These are phyloP conservation scores for Taxidea taxus DNA, from an alignment of 2,113 vertebrate species.

Conservation along the genomic window DNA sequence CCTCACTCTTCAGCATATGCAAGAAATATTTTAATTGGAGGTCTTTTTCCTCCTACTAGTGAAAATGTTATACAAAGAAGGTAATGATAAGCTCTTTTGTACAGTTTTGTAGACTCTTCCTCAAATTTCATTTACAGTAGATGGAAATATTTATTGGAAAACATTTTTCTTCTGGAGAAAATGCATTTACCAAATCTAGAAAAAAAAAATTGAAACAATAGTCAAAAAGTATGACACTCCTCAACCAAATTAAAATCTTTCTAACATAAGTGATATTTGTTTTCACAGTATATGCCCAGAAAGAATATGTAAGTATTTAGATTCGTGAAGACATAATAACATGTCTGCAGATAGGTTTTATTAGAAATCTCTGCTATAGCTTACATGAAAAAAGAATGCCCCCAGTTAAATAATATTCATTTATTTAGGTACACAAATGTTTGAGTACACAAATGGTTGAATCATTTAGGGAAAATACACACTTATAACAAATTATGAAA, in stretches of 20 bases:
- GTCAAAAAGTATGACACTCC: slow-evolving; percentile 5
- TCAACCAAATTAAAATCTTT: slow-evolving; percentile 42
- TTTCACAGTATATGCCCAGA: background rate
- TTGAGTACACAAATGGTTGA: background rate
- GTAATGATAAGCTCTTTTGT: background rate
- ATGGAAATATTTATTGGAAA: background rate
- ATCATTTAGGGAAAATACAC: background rate
- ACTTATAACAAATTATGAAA: background rate
- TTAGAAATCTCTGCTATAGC: background rate
- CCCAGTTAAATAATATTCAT: background rate
- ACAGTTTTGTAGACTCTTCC: rapidly evolving
- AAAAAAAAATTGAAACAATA: slow-evolving; percentile 7
- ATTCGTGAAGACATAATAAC: background rate
- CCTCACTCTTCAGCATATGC: background rate
- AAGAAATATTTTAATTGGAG: background rate
- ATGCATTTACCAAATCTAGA: background rate
- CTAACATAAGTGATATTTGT: slow-evolving; percentile 39
- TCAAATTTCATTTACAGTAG: background rate
- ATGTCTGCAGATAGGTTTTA: background rate
- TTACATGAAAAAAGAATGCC: background rate
- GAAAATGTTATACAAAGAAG: background rate
- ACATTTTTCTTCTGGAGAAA: background rate
- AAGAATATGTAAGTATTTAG: slow-evolving; percentile 49
- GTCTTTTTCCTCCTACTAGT: background rate
- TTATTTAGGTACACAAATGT: background rate